Base-by-base conservation (phyloP, 2,888 invertebrate genomes). In the Pachymerium ferrugineum region DNA sequence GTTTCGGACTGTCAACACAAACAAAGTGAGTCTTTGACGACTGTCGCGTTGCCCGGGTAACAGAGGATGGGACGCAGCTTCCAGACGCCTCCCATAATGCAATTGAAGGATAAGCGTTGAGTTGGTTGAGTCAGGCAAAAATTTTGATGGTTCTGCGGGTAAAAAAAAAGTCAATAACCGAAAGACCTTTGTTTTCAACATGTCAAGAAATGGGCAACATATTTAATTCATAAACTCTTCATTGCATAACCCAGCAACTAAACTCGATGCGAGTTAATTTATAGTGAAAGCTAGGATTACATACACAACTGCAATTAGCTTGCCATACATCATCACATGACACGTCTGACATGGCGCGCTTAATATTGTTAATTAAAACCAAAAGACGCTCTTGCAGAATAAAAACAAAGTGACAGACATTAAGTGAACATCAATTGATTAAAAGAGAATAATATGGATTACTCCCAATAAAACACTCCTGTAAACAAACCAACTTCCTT, bases 61-160 rank as follows among this genome's bases (percentile, higher is more conserved):
- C 54, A 12, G 25, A 25, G 28, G 54, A 54, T 54, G 54, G 25
- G 54, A 14, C 54, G 25, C 54, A 54, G 54, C 54, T 25, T 54
- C 54, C 54, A 54, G 54, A 54, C 54, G 54, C 54, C 54, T 54
- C 54, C 54, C 54, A 54, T 54, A 54, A 54, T 54, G 54, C 54
- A 54, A 54, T 54, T 54, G 54, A 54, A 54, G 54, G 54, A 54
- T 54, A 54, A 54, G 28, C 54, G 54, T 28, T 25, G 28, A 25
- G 54, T 28, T n/a, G 28, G 54, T 54, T 54, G 54, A 54, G 25
- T 54, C 54, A 54, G 54, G 28, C 25, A 28, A 54, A 33, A 54
- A 54, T 54, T 54, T 54, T 54, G 54, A 54, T 54, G 54, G 54
- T 22, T 25, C 28, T 54, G 22, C 6, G 54, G 25, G 22, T 54